Base-by-base conservation (phyloP, 2,113 vertebrate genomes). In the Anser brachyrhynchus region DNA sequence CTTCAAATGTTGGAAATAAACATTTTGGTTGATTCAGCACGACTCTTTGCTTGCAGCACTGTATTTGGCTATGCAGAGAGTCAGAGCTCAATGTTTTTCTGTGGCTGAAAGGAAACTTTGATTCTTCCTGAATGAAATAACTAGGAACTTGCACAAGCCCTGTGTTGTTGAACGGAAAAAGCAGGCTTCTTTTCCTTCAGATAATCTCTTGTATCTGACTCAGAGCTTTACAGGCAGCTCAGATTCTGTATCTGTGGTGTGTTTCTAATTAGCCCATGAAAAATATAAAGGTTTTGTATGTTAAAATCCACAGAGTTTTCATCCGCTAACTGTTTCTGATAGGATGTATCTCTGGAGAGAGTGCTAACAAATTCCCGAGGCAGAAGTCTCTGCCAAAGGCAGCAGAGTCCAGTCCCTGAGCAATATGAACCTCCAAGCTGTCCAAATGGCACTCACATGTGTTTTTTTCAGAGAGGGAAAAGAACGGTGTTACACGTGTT, bases 121-220 rank as follows among this genome's bases (percentile, higher is more conserved):
- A 93, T 96, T 97, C 93, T 96, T 97, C 95, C 93, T 96, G 93
- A 89, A 75, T 94, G 92, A 95, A 96, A 89, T 44, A 89, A 71
- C 70, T 93, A 75, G 93, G 86, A 95, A 90, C 83, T 84, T 78
- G 92, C 83, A 95, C 73, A 92, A 96, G 83, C 73, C 39, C 43
- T 41, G 16, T 92, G 88, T 84, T 93, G 80, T 75, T 87, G 41
- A 75, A 95, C 3, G 44, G 90, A 89, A 95, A 93, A 95, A 93
- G 54, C 88, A 85, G 78, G 7, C 14, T 51, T 89, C 91, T 90
- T 94, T 93, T 54, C n/a, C 66, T 92, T 81, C 83, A 91, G 80
- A 95, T 94, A 94, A 89, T 92, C 54, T 75, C 86, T 78, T 87
- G 11, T 89, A 84, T 79, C 74, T 87, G 54, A n/a, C 81, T 89